Base-by-base conservation (phyloP, 1,140 invertebrate genomes). In the Leptonema lineaticorne region DNA sequence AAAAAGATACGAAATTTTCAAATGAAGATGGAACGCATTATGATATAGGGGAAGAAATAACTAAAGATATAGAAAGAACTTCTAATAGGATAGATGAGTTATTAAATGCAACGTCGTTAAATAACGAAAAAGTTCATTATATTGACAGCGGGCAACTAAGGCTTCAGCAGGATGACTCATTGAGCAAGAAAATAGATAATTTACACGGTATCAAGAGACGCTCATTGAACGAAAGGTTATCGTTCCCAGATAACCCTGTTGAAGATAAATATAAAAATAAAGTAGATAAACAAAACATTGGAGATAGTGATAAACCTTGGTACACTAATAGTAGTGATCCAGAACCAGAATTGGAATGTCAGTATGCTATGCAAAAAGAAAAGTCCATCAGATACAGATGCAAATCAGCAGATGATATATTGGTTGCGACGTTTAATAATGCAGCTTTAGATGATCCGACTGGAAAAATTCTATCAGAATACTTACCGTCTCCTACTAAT, bases 1-100 rank as follows among this genome's bases (percentile, higher is more conserved):
- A 71, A 62, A 71, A 63, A 41, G 68, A 72, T 41, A 37, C 81
- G 74, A 75, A 80, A 78, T 81, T 84, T 76, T 77, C 78, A 14
- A 79, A 83, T 58, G 82, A 83, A 63, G 67, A 59, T 14, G 28
- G 56, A 33, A 74, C 74, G 6, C 77, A 78, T 74, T 80, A 83
- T 50, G 76, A 81, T 63, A 85, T 84, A 45, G 83, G 82, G 18
- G 83, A 81, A 73, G 79, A 85, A 74, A 84, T 85, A 59, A 82
- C 84, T 50, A 82, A 83, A 67, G 81, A 81, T 69, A 83, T 83
- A 41, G 82, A 83, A 71, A 83, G 79, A 73, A 77, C 81, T 11
- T 82, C 81, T 22, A 74, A 83, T 57, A 85, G 85, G 79, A 84
- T 87, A 63, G 84, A 82, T 73, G 79, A 84, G 65, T 78, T 85